These are phyloP conservation scores for Myotis vivesi DNA, from an alignment of 2,797 vertebrate species.

Conservation along the genomic window DNA sequence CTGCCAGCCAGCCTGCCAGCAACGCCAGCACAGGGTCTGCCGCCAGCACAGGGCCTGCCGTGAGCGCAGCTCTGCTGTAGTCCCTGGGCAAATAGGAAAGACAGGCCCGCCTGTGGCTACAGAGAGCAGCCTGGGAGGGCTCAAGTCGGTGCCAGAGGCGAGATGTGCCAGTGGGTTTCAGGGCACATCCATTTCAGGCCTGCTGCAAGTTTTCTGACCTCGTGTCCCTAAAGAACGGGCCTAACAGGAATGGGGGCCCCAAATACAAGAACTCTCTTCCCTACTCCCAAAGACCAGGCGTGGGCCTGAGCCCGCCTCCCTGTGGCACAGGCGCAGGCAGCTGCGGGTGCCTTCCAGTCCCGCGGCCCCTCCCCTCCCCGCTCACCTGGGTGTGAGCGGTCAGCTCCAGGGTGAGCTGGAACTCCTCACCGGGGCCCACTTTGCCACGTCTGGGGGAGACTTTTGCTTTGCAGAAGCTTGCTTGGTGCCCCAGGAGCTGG, in stretches of 20 bases:
- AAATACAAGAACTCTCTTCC: background rate
- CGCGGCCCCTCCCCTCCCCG: fast-evolving
- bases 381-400: conserved; percentile 85
- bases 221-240: background rate
- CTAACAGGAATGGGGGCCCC: background rate
- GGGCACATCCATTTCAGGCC: background rate
- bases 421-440: conserved; percentile 88
- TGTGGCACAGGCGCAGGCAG: background rate
- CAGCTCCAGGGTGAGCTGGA: conserved; percentile 87
- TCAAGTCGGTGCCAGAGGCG: background rate
- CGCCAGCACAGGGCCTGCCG: background rate
- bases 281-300: background rate
- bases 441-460: conserved; percentile 86
- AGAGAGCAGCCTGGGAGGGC: background rate
- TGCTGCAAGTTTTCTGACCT: background rate
- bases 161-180: background rate
- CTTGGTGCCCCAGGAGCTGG: conserved; percentile 88
- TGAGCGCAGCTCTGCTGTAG: background rate
- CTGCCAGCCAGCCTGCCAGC: background rate
- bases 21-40: background rate
- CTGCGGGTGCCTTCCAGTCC: background rate
- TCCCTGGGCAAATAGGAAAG: background rate
- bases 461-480: conserved; percentile 81
- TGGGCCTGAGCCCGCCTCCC: background rate
- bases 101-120: background rate